Percentiles rank a stretch among this genome's conserved stretches.
Evolutionary conservation across 2,113 vertebrate species (phyloP).

Genomic region (Eleginops maclovinus): DNA sequence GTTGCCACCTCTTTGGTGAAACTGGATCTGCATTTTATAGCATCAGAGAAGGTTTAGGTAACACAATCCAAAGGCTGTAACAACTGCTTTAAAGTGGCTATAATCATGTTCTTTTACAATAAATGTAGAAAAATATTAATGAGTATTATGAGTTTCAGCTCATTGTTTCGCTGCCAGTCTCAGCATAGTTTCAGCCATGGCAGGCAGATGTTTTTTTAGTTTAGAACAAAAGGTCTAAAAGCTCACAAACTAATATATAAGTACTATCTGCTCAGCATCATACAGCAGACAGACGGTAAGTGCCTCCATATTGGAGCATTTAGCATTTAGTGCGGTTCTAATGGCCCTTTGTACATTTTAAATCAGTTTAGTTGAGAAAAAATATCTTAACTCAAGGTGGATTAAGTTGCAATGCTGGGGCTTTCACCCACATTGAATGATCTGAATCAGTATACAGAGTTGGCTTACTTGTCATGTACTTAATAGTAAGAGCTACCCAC

Average conservation of each 20-base stretch:
- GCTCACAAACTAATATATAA: neutral
- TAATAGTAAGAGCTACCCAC: neutral
- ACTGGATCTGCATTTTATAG: conserved; percentile 51
- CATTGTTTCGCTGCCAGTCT: neutral
- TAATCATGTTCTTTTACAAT: conserved; percentile 24
- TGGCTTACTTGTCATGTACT: neutral
- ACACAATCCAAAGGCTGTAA: conserved; percentile 13
- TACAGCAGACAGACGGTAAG: neutral
- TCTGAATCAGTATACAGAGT: neutral
- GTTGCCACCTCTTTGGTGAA: conserved; percentile 49
- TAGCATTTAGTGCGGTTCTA: neutral
- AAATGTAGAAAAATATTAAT: neutral
- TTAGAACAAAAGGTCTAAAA: neutral
- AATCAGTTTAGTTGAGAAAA: neutral
- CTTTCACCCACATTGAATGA: neutral
- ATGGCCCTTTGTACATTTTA: neutral
- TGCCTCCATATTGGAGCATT: neutral
- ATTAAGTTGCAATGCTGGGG: neutral
- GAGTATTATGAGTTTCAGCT: neutral
- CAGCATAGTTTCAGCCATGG: neutral
- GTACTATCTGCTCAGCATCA: neutral
- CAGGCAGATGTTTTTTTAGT: neutral
- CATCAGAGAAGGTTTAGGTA: neutral
- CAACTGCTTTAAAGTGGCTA: conserved; percentile 22
- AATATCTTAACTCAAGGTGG: neutral